Percentiles rank a stretch among this genome's conserved stretches.
Conservation (phyloP, 1,140 invertebrate genomes). For the Venturia canescens region DNA sequence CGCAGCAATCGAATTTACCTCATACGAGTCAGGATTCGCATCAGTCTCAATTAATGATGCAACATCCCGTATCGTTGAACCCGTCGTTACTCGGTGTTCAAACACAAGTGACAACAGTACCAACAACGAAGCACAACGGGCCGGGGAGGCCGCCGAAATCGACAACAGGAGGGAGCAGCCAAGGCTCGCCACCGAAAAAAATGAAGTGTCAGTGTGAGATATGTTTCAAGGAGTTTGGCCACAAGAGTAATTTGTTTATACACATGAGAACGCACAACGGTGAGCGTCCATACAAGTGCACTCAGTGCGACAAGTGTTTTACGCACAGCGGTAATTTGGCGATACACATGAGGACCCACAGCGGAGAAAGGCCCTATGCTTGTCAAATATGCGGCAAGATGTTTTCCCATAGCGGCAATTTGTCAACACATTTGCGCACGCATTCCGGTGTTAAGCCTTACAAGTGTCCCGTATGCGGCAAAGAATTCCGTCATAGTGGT, state of each 20-base stretch:
- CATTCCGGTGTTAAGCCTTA: slow-evolving; percentile 79
- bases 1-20: background rate
- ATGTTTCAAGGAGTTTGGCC: slow-evolving; percentile 79
- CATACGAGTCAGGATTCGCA: slow-evolving; percentile 26
- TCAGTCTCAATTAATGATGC: slow-evolving; percentile 43
- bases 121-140: slow-evolving; percentile 61
- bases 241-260: slow-evolving; percentile 78
- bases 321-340: slow-evolving; percentile 81
- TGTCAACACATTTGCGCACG: slow-evolving; percentile 79
- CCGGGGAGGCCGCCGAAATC: slow-evolving; percentile 67
- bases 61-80: slow-evolving; percentile 51
- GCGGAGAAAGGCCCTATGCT: slow-evolving; percentile 79
- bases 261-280: slow-evolving; percentile 82
- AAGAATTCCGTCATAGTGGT: slow-evolving; percentile 79
- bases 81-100: slow-evolving; percentile 38
- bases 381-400: slow-evolving; percentile 80
- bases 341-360: slow-evolving; percentile 80
- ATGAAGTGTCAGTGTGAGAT: slow-evolving; percentile 77
- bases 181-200: slow-evolving; percentile 59
- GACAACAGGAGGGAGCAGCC: background rate
- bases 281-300: slow-evolving; percentile 85
- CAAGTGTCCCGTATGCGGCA: slow-evolving; percentile 77
- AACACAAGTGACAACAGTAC: slow-evolving; percentile 49
- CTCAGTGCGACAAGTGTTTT: slow-evolving; percentile 83
- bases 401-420: slow-evolving; percentile 78